A percentile compares a stretch with the other conserved stretches of the same genome.
Evolutionary conservation across 1,140 invertebrate genomes (phyloP).

Genomic region (Drosophila subpulchrella): DNA sequence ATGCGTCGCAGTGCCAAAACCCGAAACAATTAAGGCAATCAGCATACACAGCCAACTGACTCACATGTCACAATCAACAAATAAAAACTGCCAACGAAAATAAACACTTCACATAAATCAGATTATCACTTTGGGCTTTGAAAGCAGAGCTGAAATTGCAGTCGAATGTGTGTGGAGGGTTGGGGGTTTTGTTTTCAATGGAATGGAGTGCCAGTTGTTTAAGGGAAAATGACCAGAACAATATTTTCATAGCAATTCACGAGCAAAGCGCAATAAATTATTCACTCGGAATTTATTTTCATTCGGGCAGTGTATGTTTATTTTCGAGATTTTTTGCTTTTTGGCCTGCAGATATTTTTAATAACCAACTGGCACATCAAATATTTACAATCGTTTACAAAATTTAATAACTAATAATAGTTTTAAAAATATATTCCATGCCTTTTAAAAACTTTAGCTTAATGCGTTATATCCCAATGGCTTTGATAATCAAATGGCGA

Average conservation of each 20-base stretch:
- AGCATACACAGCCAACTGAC: conserved; percentile 27
- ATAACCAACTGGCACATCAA: neutral
- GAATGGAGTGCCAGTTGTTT: neutral
- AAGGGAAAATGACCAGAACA: neutral
- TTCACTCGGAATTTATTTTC: neutral
- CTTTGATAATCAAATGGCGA: conserved; percentile 14
- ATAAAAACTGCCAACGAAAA: conserved; percentile 14
- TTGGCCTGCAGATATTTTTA: neutral
- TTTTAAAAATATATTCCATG: neutral
- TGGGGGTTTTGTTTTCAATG: neutral
- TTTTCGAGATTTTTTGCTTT: neutral
- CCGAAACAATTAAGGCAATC: conserved; percentile 64
- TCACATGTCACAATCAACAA: conserved; percentile 46
- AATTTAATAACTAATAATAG: neutral
- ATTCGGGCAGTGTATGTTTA: neutral
- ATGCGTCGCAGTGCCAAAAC: conserved; percentile 24
- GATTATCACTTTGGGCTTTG: conserved; percentile 34
- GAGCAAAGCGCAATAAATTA: neutral
- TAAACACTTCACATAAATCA: conserved; percentile 46
- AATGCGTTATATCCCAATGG: neutral
- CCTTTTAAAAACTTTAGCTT: neutral
- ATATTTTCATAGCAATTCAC: conserved; percentile 4
- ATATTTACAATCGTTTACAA: neutral
- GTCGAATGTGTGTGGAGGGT: neutral
- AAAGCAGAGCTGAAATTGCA: neutral